Evolutionary conservation across 2,113 vertebrate species (phyloP), one percentile per base, ranked within the genome.

Genomic region (Arothron firmamentum): DNA sequence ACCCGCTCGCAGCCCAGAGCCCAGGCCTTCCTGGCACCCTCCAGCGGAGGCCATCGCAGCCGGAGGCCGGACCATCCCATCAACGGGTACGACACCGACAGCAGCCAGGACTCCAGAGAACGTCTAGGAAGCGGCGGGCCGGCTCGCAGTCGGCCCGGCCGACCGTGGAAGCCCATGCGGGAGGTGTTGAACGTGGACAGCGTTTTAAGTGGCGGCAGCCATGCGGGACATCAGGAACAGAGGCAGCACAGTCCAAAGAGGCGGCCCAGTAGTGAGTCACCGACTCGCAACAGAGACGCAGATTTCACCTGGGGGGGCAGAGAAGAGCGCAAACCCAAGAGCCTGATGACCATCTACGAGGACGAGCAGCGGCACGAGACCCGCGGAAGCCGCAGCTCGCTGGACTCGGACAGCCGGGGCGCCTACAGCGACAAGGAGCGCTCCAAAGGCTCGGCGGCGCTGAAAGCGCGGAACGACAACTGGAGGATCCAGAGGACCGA

Each of bases 301-400:
- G 84, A 88, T 38, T 81, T 52, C 25, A 74, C 73, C 0, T 90
- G 91, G 90, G 74, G 87, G 61, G 71, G 85, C 0, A 88, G 86
- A 49, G 93, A 95, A 50, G 93, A 87, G n/a, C 84, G 85, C n/a
- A 91, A 91, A 75, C 92, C 90, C 15, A 95, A 94, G 80, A 89
- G 89, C 55, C 87, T 99, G 48, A 92, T 94, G 94, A 98, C 97
- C 42, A 99, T 99, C 51, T 97, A 96, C 17, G 97, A 99, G 85
- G 95, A 98, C 13, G 97, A 97, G 82, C 88, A 88, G 34, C 92
- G 90, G 75, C 92, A 92, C 1, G 95, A 92, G 59, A 87, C 66
- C 0, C 92, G 92, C 0, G 93, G 93, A 67, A 94, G 93, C 79
- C 86, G 90, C 46, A 94, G 89, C 69, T 95, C 94, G 0, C 80